Evolutionary conservation across 2,797 vertebrate genomes (phyloP).

Genomic region (Acanthis flammea): DNA sequence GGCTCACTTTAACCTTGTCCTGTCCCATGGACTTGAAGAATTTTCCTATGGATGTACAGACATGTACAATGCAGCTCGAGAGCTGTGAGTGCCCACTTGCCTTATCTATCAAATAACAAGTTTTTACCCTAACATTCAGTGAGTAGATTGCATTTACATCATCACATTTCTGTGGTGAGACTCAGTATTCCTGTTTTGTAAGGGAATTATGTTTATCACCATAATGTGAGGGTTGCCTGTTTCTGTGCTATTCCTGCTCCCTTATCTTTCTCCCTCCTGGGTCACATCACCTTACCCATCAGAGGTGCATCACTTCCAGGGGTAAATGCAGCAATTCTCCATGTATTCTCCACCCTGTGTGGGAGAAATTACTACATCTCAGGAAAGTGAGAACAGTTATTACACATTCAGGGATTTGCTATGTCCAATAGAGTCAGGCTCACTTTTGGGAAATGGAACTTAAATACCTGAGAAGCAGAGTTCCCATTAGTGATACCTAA

Average conservation of each 20-base stretch:
- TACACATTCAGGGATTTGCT: not conserved
- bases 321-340: not conserved
- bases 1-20: constrained; percentile 94
- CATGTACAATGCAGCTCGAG: constrained; percentile 97
- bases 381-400: not conserved
- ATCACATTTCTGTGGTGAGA: not conserved
- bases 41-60: constrained; percentile 99
- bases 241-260: not conserved
- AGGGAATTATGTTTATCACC: not conserved
- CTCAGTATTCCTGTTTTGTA: not conserved
- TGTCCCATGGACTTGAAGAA: constrained; percentile 99
- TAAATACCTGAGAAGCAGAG: not conserved
- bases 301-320: not conserved
- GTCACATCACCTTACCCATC: not conserved
- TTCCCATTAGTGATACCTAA: fast-evolving
- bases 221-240: fast-evolving
- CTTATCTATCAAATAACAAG: not conserved
- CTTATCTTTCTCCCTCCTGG: not conserved
- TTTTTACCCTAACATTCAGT: not conserved
- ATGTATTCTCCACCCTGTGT: not conserved
- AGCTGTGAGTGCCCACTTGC: constrained; percentile 84
- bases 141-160: not conserved
- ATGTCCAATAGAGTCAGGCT: not conserved
- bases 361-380: not conserved
- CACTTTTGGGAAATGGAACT: not conserved